A percentile compares a stretch with the other conserved stretches of the same genome.
phyloP scores from a whole-genome alignment of 1,140 invertebrate species.

The Contarinia nasturtii region DNA sequence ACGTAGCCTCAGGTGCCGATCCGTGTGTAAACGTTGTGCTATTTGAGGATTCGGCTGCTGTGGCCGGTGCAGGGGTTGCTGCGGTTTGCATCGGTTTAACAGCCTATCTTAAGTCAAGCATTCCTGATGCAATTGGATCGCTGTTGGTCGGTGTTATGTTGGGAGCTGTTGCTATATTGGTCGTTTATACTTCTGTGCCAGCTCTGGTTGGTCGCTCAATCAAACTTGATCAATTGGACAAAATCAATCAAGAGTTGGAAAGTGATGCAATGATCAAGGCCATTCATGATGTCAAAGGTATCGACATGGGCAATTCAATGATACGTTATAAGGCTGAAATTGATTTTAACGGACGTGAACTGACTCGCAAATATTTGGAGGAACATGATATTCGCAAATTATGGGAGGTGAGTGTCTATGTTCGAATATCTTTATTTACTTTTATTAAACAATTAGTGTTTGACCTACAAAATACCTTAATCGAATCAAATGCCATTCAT shows the following conservation, averaged over 20 bases:
- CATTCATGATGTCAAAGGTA: constrained; percentile 79
- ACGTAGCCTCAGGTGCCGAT: constrained; percentile 44
- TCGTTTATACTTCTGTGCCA: constrained; percentile 66
- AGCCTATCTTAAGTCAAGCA: constrained; percentile 34
- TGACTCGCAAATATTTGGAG: constrained; percentile 63
- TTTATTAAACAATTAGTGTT: too few relatives aligned
- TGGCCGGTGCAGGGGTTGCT: constrained; percentile 55
- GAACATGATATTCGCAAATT: constrained; percentile 53
- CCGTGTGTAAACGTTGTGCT: constrained; percentile 75
- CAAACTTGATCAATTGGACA: constrained; percentile 46
- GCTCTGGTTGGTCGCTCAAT: constrained; percentile 68
- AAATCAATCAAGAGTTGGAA: constrained; percentile 62
- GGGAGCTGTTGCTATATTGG: constrained; percentile 62
- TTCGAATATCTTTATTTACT: too few relatives aligned
- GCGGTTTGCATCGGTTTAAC: constrained; percentile 54
- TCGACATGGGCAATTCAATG: constrained; percentile 61
- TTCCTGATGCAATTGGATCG: constrained; percentile 67
- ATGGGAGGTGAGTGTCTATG: constrained; percentile 35
- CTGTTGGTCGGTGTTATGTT: constrained; percentile 57
- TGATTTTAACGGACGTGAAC: constrained; percentile 72
- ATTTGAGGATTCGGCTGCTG: constrained; percentile 71
- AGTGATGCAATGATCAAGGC: constrained; percentile 70
- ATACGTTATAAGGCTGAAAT: constrained; percentile 82
- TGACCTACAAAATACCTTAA: too few relatives aligned
- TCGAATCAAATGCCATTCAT: too few relatives aligned